phyloP scores from a whole-genome alignment of 2,888 invertebrate genomes.

The Himalopsyche kuldschensis region DNA sequence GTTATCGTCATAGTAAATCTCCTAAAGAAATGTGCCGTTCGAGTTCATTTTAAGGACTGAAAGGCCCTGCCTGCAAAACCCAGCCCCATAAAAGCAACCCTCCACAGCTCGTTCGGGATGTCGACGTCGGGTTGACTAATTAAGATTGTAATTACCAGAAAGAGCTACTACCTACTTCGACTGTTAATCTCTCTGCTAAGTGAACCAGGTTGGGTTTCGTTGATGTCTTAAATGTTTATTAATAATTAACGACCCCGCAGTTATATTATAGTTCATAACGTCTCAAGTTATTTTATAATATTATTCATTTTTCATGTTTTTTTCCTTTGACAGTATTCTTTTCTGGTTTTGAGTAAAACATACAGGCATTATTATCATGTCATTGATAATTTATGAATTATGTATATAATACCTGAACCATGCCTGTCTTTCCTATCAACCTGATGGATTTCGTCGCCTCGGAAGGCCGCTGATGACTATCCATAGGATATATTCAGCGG shows the following conservation, averaged over 20 bases:
- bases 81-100: background rate
- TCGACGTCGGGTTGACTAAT: slow-evolving; percentile 37
- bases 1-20: too few relatives aligned
- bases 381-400: too few relatives aligned
- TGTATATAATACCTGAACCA: too few relatives aligned
- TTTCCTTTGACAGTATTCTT: too few relatives aligned
- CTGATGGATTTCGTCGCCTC: too few relatives aligned
- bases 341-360: too few relatives aligned
- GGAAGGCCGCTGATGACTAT: too few relatives aligned
- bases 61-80: background rate
- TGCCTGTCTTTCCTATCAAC: too few relatives aligned
- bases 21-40: too few relatives aligned
- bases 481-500: too few relatives aligned
- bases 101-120: background rate
- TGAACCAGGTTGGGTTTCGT: background rate
- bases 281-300: background rate
- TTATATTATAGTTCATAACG: background rate
- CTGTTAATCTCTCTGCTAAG: background rate
- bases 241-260: background rate
- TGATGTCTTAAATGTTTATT: background rate
- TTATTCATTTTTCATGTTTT: background rate
- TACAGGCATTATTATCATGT: too few relatives aligned
- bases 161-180: slow-evolving; percentile 5
- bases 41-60: background rate
- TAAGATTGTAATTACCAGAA: slow-evolving; percentile 39